These are phyloP conservation scores for Asarcornis scutulata DNA, from an alignment of 2,113 vertebrate species.

Conservation along the genomic window DNA sequence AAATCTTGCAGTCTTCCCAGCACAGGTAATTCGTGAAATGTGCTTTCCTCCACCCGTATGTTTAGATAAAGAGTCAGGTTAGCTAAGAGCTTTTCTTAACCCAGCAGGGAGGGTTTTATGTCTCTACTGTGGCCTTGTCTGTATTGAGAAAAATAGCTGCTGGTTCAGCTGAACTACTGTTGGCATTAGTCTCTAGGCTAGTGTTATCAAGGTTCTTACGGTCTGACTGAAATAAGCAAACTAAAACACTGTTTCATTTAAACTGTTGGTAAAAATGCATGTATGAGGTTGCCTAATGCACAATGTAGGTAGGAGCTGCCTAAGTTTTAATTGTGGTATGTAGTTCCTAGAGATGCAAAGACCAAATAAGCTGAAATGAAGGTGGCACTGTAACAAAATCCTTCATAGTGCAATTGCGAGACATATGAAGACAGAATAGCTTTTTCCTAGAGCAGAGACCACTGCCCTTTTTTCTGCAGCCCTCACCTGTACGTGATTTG, in stretches of 20 bases:
- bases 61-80: constrained; percentile 24
- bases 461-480: background rate
- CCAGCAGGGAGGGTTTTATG: constrained; percentile 29
- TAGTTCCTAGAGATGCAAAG: background rate
- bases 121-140: background rate
- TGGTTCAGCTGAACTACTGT: background rate
- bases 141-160: constrained; percentile 32
- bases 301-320: background rate
- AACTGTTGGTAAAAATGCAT: background rate
- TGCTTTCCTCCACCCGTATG: background rate
- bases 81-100: constrained; percentile 28
- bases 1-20: constrained; percentile 15
- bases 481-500: background rate
- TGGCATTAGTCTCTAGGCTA: background rate
- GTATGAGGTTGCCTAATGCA: background rate
- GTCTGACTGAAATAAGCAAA: constrained; percentile 14
- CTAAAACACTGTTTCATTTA: background rate
- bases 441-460: background rate
- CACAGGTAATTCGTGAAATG: constrained; percentile 10
- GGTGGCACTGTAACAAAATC: background rate
- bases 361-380: background rate
- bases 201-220: background rate
- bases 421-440: background rate
- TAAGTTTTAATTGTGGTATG: background rate
- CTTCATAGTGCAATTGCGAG: background rate